These are phyloP conservation scores for Hylia prasina DNA, from an alignment of 2,113 vertebrate genomes.

Conservation along the genomic window DNA sequence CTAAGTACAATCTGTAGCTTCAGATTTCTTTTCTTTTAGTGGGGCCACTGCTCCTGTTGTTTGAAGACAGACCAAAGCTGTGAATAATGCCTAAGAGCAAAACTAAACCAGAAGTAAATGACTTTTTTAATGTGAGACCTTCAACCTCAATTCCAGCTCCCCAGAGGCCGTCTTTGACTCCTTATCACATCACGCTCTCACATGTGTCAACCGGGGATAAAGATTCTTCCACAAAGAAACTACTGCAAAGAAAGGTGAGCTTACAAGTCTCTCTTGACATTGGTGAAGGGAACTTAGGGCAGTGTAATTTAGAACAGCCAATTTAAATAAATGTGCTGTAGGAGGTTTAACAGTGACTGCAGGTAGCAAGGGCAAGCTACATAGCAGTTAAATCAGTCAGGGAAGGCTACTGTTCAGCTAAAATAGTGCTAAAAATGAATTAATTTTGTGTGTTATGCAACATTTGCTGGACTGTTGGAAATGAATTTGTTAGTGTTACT, in stretches of 20 bases:
- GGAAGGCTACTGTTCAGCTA: neutral
- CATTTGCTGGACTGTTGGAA: neutral
- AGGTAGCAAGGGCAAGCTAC: neutral
- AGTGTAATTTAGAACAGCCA: neutral
- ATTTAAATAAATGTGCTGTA: neutral
- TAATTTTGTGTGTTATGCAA: neutral
- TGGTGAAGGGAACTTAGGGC: neutral
- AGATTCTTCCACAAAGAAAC: slow-evolving; percentile 6
- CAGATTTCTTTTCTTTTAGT: slow-evolving; percentile 20
- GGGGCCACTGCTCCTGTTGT: slow-evolving; percentile 35
- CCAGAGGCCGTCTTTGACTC: slow-evolving; percentile 44
- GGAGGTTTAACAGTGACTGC: neutral
- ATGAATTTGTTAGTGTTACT: neutral
- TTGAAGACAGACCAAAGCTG: slow-evolving; percentile 50
- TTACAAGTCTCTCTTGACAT: neutral
- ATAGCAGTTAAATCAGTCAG: neutral
- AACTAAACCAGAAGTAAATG: slow-evolving; percentile 43
- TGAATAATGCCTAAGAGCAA: slow-evolving; percentile 60
- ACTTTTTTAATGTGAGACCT: slow-evolving; percentile 55
- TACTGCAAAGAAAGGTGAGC: neutral
- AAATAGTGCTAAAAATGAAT: neutral
- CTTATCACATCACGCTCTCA: neutral
- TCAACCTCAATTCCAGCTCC: slow-evolving; percentile 56
- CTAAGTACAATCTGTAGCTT: slow-evolving; percentile 32
- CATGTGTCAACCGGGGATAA: neutral